Conservation (phyloP, 2,888 invertebrate genomes). For the Altica lythri region DNA sequence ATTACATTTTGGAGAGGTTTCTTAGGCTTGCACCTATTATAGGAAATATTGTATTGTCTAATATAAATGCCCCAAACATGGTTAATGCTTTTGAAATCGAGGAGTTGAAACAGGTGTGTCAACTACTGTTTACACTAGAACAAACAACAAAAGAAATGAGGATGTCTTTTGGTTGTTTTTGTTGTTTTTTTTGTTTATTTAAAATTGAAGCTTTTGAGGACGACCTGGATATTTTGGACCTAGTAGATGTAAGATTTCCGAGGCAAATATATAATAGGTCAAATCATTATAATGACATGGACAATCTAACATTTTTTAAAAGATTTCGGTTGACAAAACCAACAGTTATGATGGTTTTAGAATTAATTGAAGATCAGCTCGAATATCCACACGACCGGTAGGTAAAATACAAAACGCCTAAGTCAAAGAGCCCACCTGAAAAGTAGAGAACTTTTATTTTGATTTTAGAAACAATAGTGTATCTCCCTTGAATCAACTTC, state of each 20-base stretch:
- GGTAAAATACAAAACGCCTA: not conserved
- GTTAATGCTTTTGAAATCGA: too few species aligned
- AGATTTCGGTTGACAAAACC: conserved; percentile 5
- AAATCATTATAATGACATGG: conserved; percentile 9
- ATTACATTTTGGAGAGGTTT: too few species aligned
- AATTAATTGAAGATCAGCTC: conserved; percentile 11
- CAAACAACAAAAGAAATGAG: too few species aligned
- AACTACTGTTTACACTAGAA: too few species aligned
- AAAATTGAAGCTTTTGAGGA: not conserved
- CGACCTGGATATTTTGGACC: conserved; percentile 7
- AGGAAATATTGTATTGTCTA: too few species aligned
- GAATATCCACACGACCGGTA: conserved; percentile 8
- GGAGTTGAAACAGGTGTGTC: too few species aligned
- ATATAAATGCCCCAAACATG: too few species aligned
- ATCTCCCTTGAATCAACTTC: conserved; percentile 27
- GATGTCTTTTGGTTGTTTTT: not conserved
- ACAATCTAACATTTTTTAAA: conserved; percentile 7
- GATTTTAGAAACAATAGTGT: conserved; percentile 27
- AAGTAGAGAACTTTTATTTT: not conserved
- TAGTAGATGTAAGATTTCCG: conserved; percentile 10
- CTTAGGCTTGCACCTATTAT: too few species aligned
- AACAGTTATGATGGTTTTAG: conserved; percentile 5
- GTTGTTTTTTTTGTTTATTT: not conserved
- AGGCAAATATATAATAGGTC: not conserved
- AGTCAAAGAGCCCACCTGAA: too few species aligned